phyloP scores from a whole-genome alignment of 2,888 invertebrate genomes.

The Aleiodes leptofemur region DNA sequence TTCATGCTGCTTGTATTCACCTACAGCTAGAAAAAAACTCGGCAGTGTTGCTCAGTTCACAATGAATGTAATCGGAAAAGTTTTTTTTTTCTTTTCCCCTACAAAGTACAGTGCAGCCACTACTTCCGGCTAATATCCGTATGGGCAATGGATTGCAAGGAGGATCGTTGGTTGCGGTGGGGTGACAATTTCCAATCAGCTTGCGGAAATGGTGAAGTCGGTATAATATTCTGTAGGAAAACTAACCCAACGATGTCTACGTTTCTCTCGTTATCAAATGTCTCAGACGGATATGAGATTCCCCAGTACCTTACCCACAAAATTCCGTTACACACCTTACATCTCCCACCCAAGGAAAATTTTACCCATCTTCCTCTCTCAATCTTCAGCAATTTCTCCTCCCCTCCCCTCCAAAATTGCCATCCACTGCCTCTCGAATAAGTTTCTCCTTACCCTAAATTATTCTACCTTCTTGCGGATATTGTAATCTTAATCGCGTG shows the following conservation, averaged over 20 bases:
- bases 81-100: constrained; percentile 44
- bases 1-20: background rate
- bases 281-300: constrained; percentile 73
- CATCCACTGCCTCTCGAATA: background rate
- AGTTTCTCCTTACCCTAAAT: constrained; percentile 62
- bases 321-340: constrained; percentile 54
- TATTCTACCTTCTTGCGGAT: constrained; percentile 62
- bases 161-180: constrained; percentile 64
- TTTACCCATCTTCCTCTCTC: constrained; percentile 12
- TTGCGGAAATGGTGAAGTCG: constrained; percentile 67
- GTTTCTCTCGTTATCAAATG: constrained; percentile 63
- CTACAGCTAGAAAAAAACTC: background rate
- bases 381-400: background rate
- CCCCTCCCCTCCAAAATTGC: background rate
- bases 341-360: no score
- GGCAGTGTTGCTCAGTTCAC: background rate
- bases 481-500: constrained; percentile 64
- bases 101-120: constrained; percentile 51
- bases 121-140: constrained; percentile 69
- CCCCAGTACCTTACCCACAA: constrained; percentile 61
- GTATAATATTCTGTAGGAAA: constrained; percentile 67
- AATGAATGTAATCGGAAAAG: constrained; percentile 68
- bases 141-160: constrained; percentile 65
- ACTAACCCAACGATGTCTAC: constrained; percentile 38
- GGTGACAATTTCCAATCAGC: constrained; percentile 72